These are phyloP conservation scores for Etheostoma perlongum DNA, from an alignment of 2,797 vertebrate genomes.

Conservation along the genomic window DNA sequence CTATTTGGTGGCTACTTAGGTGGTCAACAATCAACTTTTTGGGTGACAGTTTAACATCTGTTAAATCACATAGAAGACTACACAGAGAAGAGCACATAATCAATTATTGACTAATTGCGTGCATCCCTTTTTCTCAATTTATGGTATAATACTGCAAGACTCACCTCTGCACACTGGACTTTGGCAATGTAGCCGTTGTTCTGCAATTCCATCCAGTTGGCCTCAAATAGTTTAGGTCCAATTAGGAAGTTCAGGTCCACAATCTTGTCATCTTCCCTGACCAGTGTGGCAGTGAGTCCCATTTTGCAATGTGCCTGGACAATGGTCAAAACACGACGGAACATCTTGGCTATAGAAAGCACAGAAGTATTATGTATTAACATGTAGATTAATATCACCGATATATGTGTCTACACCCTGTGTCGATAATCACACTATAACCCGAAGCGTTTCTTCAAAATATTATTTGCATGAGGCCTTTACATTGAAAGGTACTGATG, in stretches of 20 bases:
- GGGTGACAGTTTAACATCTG: neutral
- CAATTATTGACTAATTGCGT: neutral
- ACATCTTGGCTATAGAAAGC: conserved; percentile 92
- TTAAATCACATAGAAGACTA: neutral
- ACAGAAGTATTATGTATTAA: neutral
- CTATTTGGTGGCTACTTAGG: neutral
- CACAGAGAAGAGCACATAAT: neutral
- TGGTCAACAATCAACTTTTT: neutral
- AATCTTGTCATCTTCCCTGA: conserved; percentile 99
- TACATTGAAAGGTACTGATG: neutral
- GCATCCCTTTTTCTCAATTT: neutral
- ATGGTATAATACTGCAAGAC: conserved; percentile 2
- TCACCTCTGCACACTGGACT: conserved; percentile 98
- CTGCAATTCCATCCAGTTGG: conserved; percentile 99
- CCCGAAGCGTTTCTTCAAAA: neutral
- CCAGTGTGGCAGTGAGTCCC: conserved; percentile 96
- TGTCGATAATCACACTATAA: neutral
- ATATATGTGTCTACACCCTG: neutral
- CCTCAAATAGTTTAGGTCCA: conserved; percentile 96
- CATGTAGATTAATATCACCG: neutral
- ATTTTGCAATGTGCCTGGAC: conserved; percentile 98
- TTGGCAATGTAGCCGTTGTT: conserved; percentile 99
- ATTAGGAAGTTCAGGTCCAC: conserved; percentile 99
- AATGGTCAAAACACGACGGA: conserved; percentile 97
- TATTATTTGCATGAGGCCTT: neutral